Base-by-base conservation (phyloP, 2,797 vertebrate genomes). In the Apogon talboti region DNA sequence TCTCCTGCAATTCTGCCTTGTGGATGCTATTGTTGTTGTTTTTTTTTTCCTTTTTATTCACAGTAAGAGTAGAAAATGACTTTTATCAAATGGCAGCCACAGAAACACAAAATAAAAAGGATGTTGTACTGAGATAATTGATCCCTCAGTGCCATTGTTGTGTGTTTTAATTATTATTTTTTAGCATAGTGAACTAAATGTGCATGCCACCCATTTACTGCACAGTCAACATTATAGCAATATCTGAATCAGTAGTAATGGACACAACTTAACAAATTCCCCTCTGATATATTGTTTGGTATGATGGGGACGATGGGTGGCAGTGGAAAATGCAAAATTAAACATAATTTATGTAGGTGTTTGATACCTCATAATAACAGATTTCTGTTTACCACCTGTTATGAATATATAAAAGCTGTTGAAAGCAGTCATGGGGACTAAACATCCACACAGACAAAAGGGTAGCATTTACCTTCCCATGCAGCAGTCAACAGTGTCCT, bases 381-480 rank as follows among this genome's bases (percentile, higher is more conserved):
- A 45, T 14, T 24, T 40, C 16, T 1, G 58, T 18, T 21, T 33
- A 21, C 11, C 60, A 8, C 21, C 28, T 43, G 8, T 14, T 16
- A 24, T 58, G 13, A 66, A 54, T 41, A 38, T 41, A 12, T 45
- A 11, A 15, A 59, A 9, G 18, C 41, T 49, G 16, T 65, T 52
- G 11, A 43, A 59, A 46, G 42, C 53, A 61, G 33, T 24, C 60
- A 28, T 37, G 49, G 28, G 19, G 24, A 56, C 45, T 53, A 62
- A 53, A 61, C 40, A 69, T n/a, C 9, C 14, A 43, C 14, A 3
- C 38, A 47, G 47, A 19, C 24, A 42, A 51, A 72, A 37, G 19
- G 9, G 56, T 50, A 56, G 59, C 41, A 47, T 65, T 74, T 33
- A 49, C 43, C 47, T 66, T 45, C 40, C 50, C 55, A 57, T 18